Conservation (phyloP, 2,888 invertebrate species). For the Erannis defoliaria region DNA sequence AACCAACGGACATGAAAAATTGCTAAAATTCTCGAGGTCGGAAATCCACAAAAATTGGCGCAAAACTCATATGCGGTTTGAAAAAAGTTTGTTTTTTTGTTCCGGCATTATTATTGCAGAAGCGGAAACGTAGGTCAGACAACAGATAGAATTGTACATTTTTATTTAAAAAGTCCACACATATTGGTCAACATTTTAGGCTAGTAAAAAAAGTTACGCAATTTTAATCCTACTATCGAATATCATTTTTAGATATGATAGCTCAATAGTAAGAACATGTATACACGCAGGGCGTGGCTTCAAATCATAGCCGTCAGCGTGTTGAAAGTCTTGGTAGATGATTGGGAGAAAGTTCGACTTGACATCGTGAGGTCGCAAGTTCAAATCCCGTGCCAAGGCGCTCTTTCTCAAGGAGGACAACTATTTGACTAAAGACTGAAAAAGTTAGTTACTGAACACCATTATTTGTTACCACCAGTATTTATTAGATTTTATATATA, state of each 20-base stretch:
- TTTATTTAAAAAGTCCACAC: not conserved
- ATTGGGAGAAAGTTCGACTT: too few species aligned
- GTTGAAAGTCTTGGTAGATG: too few species aligned
- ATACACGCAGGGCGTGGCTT: too few species aligned
- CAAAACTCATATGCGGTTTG: conserved; percentile 45
- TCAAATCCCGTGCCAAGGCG: too few species aligned
- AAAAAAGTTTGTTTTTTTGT: conserved; percentile 45
- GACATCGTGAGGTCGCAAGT: too few species aligned
- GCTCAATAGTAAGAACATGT: too few species aligned
- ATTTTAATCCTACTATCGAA: not conserved
- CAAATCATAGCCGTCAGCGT: too few species aligned
- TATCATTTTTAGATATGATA: not conserved
- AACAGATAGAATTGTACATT: conserved; percentile 24
- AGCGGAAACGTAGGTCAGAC: conserved; percentile 30
- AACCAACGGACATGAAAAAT: conserved; percentile 5
- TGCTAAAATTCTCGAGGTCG: conserved; percentile 10
- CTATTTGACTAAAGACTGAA: too few species aligned
- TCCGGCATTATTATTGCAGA: conserved; percentile 37
- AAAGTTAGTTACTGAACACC: too few species aligned
- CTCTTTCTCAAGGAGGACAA: too few species aligned
- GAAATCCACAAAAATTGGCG: conserved; percentile 44
- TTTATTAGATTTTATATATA: too few species aligned
- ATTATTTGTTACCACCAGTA: too few species aligned
- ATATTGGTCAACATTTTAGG: not conserved
- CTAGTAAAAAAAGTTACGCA: not conserved